These are phyloP conservation scores for Albula goreensis DNA, from an alignment of 2,113 vertebrate species.

Conservation along the genomic window DNA sequence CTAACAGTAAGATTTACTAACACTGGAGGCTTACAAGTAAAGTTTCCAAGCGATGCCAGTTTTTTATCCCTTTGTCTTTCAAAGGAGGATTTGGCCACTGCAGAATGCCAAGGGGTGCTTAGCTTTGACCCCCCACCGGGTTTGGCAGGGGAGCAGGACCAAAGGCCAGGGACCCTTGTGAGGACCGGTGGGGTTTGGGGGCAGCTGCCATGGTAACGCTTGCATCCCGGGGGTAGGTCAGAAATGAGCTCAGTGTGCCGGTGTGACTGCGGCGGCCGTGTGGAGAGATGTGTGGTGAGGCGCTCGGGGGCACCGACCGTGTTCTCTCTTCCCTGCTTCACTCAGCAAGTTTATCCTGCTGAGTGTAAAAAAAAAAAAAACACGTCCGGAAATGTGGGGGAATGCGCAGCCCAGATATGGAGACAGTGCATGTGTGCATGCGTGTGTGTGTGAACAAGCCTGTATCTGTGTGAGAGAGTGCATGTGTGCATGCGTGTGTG, in stretches of 20 bases:
- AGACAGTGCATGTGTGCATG: too few relatives aligned
- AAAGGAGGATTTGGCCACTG: conserved; percentile 2
- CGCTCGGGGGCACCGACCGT: neutral
- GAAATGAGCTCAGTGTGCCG: neutral
- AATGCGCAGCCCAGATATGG: too few relatives aligned
- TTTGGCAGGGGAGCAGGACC: neutral
- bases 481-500: too few relatives aligned
- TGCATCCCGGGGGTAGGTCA: neutral
- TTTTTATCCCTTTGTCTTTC: neutral
- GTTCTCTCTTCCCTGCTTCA: too few relatives aligned
- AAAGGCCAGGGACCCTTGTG: neutral
- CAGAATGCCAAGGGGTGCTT: conserved; percentile 8
- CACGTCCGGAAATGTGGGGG: too few relatives aligned
- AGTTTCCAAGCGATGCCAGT: neutral
- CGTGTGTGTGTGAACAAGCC: too few relatives aligned
- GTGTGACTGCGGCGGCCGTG: neutral
- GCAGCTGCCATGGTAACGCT: neutral
- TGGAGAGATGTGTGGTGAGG: neutral
- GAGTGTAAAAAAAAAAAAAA: too few relatives aligned
- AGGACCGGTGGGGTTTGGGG: too few relatives aligned
- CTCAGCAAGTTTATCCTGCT: too few relatives aligned
- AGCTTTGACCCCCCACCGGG: neutral
- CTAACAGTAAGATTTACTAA: too few relatives aligned
- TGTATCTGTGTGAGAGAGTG: too few relatives aligned
- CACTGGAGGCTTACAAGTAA: neutral